phyloP scores from a whole-genome alignment of 2,888 invertebrate species.

The Drosophila paucipuncta region DNA sequence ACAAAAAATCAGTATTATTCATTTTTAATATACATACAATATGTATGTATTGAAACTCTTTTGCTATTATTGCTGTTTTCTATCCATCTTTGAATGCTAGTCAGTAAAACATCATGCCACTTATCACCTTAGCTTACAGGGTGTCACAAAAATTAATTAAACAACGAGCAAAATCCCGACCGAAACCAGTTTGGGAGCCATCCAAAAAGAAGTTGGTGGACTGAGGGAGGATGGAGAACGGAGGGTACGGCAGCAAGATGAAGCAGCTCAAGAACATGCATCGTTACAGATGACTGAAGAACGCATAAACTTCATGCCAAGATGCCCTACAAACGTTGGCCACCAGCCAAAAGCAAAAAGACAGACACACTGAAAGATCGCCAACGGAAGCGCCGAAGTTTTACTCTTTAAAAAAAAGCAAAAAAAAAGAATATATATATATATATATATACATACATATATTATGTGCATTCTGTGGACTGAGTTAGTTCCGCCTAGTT shows the following conservation, averaged over 20 bases:
- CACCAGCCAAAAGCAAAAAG: slow-evolving; percentile 28
- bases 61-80: no score
- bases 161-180: slow-evolving; percentile 49
- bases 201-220: background rate
- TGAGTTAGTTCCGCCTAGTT: slow-evolving; percentile 67
- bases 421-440: slow-evolving; percentile 8
- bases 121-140: background rate
- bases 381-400: slow-evolving; percentile 64
- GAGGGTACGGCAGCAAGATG: slow-evolving; percentile 57
- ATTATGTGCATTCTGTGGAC: slow-evolving; percentile 15
- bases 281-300: slow-evolving; percentile 52
- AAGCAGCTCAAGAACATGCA: slow-evolving; percentile 64
- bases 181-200: slow-evolving; percentile 64
- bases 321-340: slow-evolving; percentile 68
- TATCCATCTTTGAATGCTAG: background rate
- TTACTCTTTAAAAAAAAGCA: slow-evolving; percentile 29
- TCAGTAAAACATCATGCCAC: background rate
- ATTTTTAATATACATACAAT: background rate
- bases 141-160: slow-evolving; percentile 56
- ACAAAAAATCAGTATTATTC: background rate
- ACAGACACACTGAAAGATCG: slow-evolving; percentile 35
- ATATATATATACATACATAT: background rate
- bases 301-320: slow-evolving; percentile 31
- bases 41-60: background rate
- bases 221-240: slow-evolving; percentile 4